Conservation (phyloP, 2,888 invertebrate genomes). For the Tetheella fluctuosa region DNA sequence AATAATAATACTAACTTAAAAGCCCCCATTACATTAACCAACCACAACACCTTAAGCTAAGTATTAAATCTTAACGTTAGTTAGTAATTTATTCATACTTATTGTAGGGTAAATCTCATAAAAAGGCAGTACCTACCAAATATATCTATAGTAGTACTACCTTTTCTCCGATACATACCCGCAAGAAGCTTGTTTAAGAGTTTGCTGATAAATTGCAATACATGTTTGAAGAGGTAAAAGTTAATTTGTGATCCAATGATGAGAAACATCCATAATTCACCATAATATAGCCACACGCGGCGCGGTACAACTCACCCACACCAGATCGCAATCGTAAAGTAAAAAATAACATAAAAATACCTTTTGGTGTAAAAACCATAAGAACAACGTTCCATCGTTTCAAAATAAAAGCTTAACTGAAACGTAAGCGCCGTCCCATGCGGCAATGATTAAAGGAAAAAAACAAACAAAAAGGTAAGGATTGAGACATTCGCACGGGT, state of each 20-base stretch:
- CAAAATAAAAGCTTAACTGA: constrained; percentile 84
- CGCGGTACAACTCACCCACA: constrained; percentile 70
- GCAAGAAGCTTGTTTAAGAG: neutral
- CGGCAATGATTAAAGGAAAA: constrained; percentile 77
- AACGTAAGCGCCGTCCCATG: constrained; percentile 82
- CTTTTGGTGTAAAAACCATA: constrained; percentile 92
- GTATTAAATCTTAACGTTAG: neutral
- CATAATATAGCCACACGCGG: constrained; percentile 69
- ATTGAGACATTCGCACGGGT: constrained; percentile 83
- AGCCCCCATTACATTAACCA: constrained; percentile 30
- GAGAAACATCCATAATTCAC: constrained; percentile 43
- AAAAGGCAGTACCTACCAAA: neutral
- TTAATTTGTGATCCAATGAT: constrained; percentile 39
- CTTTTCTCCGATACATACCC: neutral
- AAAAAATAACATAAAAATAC: constrained; percentile 86
- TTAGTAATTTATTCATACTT: neutral
- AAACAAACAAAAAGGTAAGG: constrained; percentile 80
- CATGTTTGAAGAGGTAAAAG: constrained; percentile 1
- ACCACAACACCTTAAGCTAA: constrained; percentile 21
- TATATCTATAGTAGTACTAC: neutral
- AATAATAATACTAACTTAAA: constrained; percentile 71
- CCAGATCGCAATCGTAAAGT: constrained; percentile 76
- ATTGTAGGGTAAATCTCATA: neutral
- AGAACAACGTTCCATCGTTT: constrained; percentile 91
- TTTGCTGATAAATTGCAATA: neutral